These are phyloP conservation scores for Gymnocephalus cernua DNA, from an alignment of 2,113 vertebrate species.

Conservation along the genomic window DNA sequence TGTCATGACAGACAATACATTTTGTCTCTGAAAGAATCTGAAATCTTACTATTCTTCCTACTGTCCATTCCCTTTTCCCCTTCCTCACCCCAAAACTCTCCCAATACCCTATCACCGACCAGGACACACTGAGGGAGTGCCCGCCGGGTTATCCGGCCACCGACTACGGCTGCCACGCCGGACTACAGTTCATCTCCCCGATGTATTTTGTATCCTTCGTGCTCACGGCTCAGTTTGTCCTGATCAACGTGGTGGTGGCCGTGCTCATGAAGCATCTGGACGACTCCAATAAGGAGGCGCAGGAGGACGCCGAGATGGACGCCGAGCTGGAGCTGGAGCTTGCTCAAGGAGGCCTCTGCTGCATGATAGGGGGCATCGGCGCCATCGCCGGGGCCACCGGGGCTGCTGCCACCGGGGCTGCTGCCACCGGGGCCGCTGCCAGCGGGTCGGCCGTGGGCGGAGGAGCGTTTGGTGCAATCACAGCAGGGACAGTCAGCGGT, in stretches of 20 bases:
- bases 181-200: slow-evolving; percentile 92
- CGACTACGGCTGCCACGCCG: slow-evolving; percentile 92
- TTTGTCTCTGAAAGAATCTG: background rate
- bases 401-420: slow-evolving; percentile 33
- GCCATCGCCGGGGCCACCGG: slow-evolving; percentile 62
- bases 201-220: slow-evolving; percentile 99
- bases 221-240: slow-evolving; percentile 98
- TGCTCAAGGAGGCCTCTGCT: slow-evolving; percentile 88
- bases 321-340: slow-evolving; percentile 96
- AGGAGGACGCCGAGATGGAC: slow-evolving; percentile 98
- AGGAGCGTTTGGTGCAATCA: slow-evolving; percentile 12
- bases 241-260: slow-evolving; percentile 99
- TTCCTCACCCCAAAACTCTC: background rate
- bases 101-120: slow-evolving; percentile 13
- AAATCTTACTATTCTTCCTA: background rate
- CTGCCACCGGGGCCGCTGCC: slow-evolving; percentile 1
- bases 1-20: too few relatives aligned
- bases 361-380: slow-evolving; percentile 83
- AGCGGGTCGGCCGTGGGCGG: slow-evolving; percentile 12
- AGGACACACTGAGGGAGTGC: slow-evolving; percentile 97
- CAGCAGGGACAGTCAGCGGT: slow-evolving; percentile 33
- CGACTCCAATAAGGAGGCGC: slow-evolving; percentile 98
- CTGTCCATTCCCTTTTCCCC: background rate
- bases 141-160: slow-evolving; percentile 76
- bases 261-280: slow-evolving; percentile 99